Conservation (phyloP, 2,888 invertebrate species). For the Nudaria mundana region DNA sequence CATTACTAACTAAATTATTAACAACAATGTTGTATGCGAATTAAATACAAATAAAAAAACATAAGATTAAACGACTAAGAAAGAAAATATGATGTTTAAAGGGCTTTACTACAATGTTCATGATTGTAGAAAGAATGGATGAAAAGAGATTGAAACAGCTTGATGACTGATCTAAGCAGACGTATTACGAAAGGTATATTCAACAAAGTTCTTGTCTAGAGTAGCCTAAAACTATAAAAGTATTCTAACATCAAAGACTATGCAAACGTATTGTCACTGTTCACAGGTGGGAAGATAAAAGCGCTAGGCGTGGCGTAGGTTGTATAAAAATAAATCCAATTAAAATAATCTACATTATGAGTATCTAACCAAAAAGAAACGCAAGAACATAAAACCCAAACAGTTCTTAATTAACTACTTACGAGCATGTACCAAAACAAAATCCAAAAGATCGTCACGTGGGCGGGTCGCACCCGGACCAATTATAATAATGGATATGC, state of each 20-base stretch:
- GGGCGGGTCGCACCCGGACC: conserved; percentile 34
- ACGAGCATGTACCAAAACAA: conserved; percentile 23
- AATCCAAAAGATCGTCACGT: conserved; percentile 46
- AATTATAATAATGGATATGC: conserved; percentile 72
- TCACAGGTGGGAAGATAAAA: no score
- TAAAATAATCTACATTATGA: not conserved
- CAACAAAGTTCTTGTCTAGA: no score
- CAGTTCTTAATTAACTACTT: conserved; percentile 25
- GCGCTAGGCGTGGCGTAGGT: no score
- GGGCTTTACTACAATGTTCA: no score
- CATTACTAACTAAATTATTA: conserved; percentile 14
- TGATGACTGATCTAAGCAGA: no score
- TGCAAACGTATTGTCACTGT: no score
- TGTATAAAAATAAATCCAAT: conserved; percentile 4
- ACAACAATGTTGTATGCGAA: conserved; percentile 1
- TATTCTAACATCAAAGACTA: no score
- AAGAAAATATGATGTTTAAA: no score
- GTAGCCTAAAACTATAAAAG: no score
- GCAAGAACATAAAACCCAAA: conserved; percentile 9
- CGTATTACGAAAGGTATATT: no score
- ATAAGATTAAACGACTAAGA: not conserved
- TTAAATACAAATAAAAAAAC: conserved; percentile 1
- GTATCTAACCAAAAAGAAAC: not conserved
- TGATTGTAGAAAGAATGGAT: no score
- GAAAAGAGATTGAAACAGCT: no score